Base-by-base conservation (phyloP, 2,797 vertebrate species). In the Pteropus rufus region DNA sequence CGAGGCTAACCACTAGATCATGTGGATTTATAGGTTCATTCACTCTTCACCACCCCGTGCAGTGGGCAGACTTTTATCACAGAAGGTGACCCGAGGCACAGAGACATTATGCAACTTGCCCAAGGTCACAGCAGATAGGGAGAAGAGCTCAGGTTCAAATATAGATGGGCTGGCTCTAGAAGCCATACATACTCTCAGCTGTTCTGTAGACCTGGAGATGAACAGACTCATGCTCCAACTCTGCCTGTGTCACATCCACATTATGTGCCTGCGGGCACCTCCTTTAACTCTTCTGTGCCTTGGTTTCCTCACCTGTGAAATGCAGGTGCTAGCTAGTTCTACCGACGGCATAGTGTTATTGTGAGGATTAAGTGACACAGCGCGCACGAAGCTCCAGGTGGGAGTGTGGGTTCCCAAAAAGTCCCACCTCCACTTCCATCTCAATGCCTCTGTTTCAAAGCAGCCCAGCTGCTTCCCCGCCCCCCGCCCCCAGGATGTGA, bases 341-440 rank as follows among this genome's bases (percentile, higher is more conserved):
- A 1, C 29, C n/a, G 19, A 4, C 11, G 7, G 14, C n/a, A 0
- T 1, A 39, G 39, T 16, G 2, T 39, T 23, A 10, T 19, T 15
- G 34, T 49, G 39, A 62, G 18, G 46, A 75, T 10, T 34, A 9
- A 36, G 26, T 15, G 41, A 60, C 8, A 65, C 0, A 7, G 52
- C 15, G n/a, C 36, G 2, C 0, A 3, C 4, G 12, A 60, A 39
- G 46, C 6, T 36, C 24, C 75, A 81, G 62, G 67, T 1, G 4
- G 24, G 60, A 34, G 19, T 10, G 6, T 18, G 46, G 19, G n/a
- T 94, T 76, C 34, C 29, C 76, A 18, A 34, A 60, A 65, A 23
- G 10, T 69, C 29, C 73, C 3, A 7, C 49, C 65, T 70, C 52
- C 41, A 24, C 31, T 19, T 77, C 54, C 62, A 39, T 18, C 29